phyloP scores from a whole-genome alignment of 2,797 vertebrate species.

The Helicolenus hilgendorfi region DNA sequence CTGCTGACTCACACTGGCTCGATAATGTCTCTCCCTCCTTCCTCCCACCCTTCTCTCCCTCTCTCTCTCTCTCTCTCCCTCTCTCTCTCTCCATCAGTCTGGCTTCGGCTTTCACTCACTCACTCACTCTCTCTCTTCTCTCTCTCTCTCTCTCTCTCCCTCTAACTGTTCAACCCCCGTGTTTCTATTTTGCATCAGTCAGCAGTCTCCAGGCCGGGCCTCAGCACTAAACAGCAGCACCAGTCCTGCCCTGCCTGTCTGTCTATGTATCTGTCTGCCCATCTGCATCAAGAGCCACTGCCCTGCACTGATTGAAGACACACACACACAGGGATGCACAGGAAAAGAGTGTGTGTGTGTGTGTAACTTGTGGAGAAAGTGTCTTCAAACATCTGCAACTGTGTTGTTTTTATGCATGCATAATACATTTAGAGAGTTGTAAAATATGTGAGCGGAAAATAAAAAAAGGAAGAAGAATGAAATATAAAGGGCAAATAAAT shows the following conservation, averaged over 20 bases:
- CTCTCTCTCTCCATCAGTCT: constrained; percentile 60
- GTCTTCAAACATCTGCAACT: background rate
- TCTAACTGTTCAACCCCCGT: constrained; percentile 61
- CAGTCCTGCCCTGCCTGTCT: constrained; percentile 31
- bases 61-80: constrained; percentile 29
- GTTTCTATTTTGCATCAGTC: constrained; percentile 80
- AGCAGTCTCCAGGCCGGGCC: constrained; percentile 79
- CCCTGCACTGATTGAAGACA: constrained; percentile 25
- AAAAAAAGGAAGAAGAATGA: background rate
- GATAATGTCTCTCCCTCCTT: constrained; percentile 80
- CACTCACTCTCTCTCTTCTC: constrained; percentile 7
- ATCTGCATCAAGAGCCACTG: constrained; percentile 38
- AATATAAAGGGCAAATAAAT: background rate
- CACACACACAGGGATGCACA: background rate
- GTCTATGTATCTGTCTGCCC: constrained; percentile 5
- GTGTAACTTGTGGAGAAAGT: background rate
- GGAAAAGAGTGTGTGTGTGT: background rate
- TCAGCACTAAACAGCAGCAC: constrained; percentile 64
- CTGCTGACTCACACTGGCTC: constrained; percentile 90
- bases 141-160: constrained; percentile 15
- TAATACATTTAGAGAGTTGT: background rate
- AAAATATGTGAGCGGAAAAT: background rate
- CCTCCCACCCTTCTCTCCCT: constrained; percentile 53
- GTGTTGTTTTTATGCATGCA: background rate
- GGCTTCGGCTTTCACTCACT: constrained; percentile 68